Conservation (phyloP, 2,888 invertebrate species). For the Neoitamus cyanurus region DNA sequence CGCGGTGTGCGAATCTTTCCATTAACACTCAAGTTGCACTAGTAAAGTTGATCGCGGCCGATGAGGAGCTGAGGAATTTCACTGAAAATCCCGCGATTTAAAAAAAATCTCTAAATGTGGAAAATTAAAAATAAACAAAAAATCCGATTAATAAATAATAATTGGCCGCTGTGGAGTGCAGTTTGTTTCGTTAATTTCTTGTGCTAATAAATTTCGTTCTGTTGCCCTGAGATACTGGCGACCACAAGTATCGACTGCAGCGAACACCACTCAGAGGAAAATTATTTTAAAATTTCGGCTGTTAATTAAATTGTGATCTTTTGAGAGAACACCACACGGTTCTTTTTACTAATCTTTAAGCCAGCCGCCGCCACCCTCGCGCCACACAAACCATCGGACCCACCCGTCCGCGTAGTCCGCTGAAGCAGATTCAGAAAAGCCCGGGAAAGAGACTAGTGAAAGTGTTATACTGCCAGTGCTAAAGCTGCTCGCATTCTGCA, state of each 20-base stretch:
- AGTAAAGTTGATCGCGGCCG: slow-evolving; percentile 57
- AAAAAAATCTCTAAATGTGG: background rate
- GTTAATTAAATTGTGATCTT: slow-evolving; percentile 1
- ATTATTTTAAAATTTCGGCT: background rate
- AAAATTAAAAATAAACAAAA: slow-evolving; percentile 11
- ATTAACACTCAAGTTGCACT: slow-evolving; percentile 52
- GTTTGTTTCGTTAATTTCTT: background rate
- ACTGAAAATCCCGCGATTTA: slow-evolving; percentile 26
- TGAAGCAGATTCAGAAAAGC: background rate
- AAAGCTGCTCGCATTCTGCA: background rate
- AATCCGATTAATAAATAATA: slow-evolving; percentile 14
- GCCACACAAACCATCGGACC: background rate
- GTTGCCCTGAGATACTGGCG: background rate
- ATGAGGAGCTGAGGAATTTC: slow-evolving; percentile 49
- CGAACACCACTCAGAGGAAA: background rate
- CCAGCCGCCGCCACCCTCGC: background rate
- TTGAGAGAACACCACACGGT: background rate
- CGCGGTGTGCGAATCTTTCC: slow-evolving; percentile 40
- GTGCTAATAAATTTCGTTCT: background rate
- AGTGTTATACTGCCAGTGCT: background rate
- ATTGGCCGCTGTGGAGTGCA: background rate
- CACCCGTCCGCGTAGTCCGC: background rate
- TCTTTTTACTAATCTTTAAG: background rate
- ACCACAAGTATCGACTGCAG: background rate
- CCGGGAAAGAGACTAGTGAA: background rate